Percentiles rank a stretch among this genome's conserved stretches.
These are phyloP conservation scores for Zootermopsis nevadensis DNA, from an alignment of 2,888 invertebrate genomes.

Conservation along the genomic window DNA sequence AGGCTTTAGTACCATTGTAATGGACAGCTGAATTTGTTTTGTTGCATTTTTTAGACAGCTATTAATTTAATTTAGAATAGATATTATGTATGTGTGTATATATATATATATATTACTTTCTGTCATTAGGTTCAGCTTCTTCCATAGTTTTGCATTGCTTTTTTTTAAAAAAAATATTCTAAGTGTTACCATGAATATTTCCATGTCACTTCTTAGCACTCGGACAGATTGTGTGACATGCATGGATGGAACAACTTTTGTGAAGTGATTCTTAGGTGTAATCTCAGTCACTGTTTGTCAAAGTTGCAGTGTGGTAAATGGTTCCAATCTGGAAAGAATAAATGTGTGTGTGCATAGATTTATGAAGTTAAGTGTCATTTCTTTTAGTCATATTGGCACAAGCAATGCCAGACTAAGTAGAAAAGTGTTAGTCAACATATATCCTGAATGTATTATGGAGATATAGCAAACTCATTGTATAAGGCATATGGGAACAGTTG, in stretches of 20 bases:
- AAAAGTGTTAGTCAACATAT: too few species aligned
- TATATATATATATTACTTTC: conserved; percentile 19
- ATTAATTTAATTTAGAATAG: background rate
- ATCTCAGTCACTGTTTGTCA: background rate
- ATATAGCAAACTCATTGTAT: too few species aligned
- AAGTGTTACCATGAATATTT: background rate
- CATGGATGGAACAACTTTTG: background rate
- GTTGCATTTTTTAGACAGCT: background rate
- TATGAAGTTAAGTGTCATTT: too few species aligned
- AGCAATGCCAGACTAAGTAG: too few species aligned
- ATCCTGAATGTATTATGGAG: too few species aligned
- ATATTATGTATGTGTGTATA: background rate
- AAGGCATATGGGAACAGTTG: too few species aligned
- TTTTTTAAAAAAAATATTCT: background rate
- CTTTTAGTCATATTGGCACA: too few species aligned
- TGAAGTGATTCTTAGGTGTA: conserved; percentile 9
- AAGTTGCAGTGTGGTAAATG: background rate
- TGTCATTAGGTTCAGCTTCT: background rate
- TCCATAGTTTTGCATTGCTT: background rate
- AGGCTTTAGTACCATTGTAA: background rate
- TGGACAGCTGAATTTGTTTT: background rate
- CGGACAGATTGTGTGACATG: background rate
- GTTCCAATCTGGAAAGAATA: background rate
- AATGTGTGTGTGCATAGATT: too few species aligned
- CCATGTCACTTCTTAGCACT: background rate